Percentiles rank a stretch among this genome's conserved stretches.
Evolutionary conservation across 2,888 invertebrate genomes (phyloP).

Genomic region (Clostera curtula): DNA sequence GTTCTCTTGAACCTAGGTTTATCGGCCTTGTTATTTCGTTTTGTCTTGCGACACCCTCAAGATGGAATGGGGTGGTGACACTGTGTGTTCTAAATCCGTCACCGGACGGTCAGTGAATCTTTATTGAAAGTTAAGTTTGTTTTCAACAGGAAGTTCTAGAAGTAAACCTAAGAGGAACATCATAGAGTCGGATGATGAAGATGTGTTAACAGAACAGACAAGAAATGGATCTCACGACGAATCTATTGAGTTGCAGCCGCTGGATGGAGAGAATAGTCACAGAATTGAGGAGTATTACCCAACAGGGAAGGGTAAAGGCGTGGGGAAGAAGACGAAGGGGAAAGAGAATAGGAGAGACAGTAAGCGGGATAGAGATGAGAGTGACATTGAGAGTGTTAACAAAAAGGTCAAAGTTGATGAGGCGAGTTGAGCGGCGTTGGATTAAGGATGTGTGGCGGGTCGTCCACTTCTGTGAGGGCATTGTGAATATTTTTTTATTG

Average conservation of each 20-base stretch:
- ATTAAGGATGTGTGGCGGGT: too few species aligned
- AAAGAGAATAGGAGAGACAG: slow-evolving; percentile 33
- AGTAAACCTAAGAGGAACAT: slow-evolving; percentile 33
- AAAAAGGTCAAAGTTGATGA: slow-evolving; percentile 39
- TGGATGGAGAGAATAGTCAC: slow-evolving; percentile 52
- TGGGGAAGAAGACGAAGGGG: slow-evolving; percentile 34
- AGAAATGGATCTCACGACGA: slow-evolving; percentile 48
- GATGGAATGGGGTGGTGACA: too few species aligned
- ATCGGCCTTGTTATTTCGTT: too few species aligned
- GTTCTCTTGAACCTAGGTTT: too few species aligned
- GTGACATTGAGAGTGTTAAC: slow-evolving; percentile 21
- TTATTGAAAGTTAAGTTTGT: neutral
- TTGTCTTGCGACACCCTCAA: too few species aligned
- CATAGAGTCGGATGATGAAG: slow-evolving; percentile 44
- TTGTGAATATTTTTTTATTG: too few species aligned
- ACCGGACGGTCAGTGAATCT: neutral
- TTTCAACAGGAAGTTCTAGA: slow-evolving; percentile 34
- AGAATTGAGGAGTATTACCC: slow-evolving; percentile 57
- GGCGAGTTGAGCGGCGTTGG: too few species aligned
- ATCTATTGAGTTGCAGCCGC: slow-evolving; percentile 37
- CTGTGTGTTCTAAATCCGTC: too few species aligned
- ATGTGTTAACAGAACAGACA: slow-evolving; percentile 20
- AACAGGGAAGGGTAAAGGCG: slow-evolving; percentile 38
- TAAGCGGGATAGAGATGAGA: slow-evolving; percentile 32
- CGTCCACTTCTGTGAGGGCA: too few species aligned